Base-by-base conservation (phyloP, 2,797 vertebrate species). In the Clarias pachynema region DNA sequence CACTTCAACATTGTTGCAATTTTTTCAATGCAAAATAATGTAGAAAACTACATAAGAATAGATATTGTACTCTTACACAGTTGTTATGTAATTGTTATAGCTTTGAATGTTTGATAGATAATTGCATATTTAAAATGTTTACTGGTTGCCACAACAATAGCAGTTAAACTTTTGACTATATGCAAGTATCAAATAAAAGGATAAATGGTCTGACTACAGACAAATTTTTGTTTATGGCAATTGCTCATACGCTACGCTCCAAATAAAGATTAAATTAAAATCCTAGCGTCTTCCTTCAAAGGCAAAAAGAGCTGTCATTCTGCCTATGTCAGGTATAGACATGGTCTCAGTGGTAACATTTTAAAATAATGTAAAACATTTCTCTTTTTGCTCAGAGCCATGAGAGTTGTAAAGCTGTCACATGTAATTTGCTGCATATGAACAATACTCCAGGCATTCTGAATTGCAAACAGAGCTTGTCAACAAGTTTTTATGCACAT, bases 371-470 rank as follows among this genome's bases (percentile, higher is more conserved):
- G 72, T 59, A 84, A 79, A 80, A 75, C 26, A 69, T 62, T 81
- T 85, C 29, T 68, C 24, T 79, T 85, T 79, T 86, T 83, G 74
- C 66, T 72, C 10, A 3, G 63, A 60, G 72, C 74, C 65, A 79
- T 37, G 65, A 84, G 60, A 86, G 40, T 53, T 80, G 37, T 79
- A 65, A 80, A 62, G 77, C 84, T 85, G 68, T 72, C 68, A 62
- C 77, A 80, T 70, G 57, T 80, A 80, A 85, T 73, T 69, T 80
- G 66, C 29, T 80, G 66, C 83, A 85, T 72, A 80, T 80, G 83
- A 59, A 53, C 83, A 80, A 73, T 77, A 80, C 78, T 80, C 72
- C 56, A 63, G 34, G 57, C 68, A n/a, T 79, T 79, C 60, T 29
- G 24, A 79, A 79, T 79, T 56, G 22, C 70, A 83, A 74, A 49